Conservation (phyloP, 2,797 vertebrate species). For the Enteromius paludinosus region DNA sequence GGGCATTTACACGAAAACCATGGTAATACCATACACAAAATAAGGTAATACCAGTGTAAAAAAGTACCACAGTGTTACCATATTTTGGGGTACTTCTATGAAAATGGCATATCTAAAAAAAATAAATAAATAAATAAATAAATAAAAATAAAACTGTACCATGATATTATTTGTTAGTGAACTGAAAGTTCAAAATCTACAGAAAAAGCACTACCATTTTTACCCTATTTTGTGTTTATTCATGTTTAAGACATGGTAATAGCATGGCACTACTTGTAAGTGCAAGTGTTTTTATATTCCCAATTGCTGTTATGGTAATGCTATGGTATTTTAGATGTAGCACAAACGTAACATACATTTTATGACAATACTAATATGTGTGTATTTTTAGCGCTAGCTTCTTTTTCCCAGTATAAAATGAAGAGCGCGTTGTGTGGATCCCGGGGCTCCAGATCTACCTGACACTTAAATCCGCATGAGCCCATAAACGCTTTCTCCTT, state of each 20-base stretch:
- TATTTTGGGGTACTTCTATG: too few species aligned
- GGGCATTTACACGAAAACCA: background rate
- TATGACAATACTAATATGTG: background rate
- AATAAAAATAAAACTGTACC: background rate
- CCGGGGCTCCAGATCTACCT: background rate
- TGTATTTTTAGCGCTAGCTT: background rate
- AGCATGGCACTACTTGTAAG: background rate
- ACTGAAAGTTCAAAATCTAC: background rate
- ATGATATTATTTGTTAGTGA: background rate
- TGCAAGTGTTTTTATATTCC: background rate
- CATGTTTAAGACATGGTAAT: background rate
- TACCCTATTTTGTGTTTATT: too few species aligned
- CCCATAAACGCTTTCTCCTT: slow-evolving; percentile 28
- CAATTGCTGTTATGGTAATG: background rate
- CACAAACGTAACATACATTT: background rate
- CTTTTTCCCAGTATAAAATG: background rate
- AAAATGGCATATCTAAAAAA: background rate
- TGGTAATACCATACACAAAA: too few species aligned
- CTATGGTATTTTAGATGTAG: background rate
- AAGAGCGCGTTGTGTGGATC: background rate
- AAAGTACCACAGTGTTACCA: background rate
- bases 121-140: too few species aligned
- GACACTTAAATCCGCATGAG: background rate
- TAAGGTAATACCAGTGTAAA: background rate
- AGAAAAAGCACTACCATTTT: background rate